Base-by-base conservation (phyloP, 2,888 invertebrate genomes). In the Scaptomyza reducta region DNA sequence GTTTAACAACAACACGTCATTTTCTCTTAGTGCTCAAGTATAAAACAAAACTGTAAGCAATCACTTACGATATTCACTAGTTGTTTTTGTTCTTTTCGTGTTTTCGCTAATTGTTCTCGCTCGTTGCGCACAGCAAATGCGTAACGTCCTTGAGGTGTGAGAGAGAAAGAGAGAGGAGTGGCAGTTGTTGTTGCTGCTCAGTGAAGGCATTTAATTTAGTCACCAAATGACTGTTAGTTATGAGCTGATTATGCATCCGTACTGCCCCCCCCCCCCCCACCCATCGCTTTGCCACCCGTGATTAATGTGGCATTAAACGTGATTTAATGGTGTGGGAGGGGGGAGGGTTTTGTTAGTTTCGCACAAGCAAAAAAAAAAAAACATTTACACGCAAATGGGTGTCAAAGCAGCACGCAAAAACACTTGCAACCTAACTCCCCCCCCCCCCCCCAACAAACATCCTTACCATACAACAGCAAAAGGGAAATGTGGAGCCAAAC, bases 241-340 rank as follows among this genome's bases (percentile, higher is more conserved):
- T 66, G 70, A 61, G 53, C 58, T 79, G 77, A 79, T 83, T 79
- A 71, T 77, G 69, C 72, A 67, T 63, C 58, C 55, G 14, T n/a
- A 29, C 25, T n/a, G 11, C 33, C 16, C 13, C 35, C 5, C 3
- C 49, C 25, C 25, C 13, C 10, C 33, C 16, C 13, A n/a, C 5
- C 3, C 49, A 40, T 11, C 22, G 42, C 11, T 16, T 42, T 45
- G 51, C 31, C 18, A 42, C 49, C 14, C 57, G 76, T 85, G 81
- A 82, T 81, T 81, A 81, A 82, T 82, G 82, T 55, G 63, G 61
- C 77, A 82, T 85, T 77, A 74, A 81, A 85, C 66, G 69, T 74
- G 80, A 77, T 70, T 64, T 70, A 45, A 31, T 25, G 16, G 55
- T 16, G 49, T 6, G 9, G 11, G 11, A 1, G 2, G 13, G 6